Evolutionary conservation across 2,797 vertebrate genomes (phyloP).

Genomic region (Pipistrellus nathusii): DNA sequence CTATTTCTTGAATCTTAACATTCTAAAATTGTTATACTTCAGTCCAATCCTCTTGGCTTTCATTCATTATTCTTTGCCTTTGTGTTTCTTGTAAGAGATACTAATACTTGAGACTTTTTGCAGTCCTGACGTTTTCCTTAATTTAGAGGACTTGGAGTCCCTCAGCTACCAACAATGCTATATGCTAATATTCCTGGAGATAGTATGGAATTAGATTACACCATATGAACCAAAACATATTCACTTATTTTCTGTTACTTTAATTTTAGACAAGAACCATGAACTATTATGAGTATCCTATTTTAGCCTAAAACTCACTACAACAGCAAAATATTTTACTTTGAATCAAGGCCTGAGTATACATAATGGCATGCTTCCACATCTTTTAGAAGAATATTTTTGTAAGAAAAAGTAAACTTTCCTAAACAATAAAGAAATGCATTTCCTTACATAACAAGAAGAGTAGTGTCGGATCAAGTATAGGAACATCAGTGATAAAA

Average conservation of each 20-base stretch:
- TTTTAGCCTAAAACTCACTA: slow-evolving; percentile 44
- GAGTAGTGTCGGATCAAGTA: not conserved
- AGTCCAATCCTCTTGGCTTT: not conserved
- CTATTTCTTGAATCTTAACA: slow-evolving; percentile 48
- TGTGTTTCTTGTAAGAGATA: slow-evolving; percentile 48
- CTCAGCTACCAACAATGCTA: not conserved
- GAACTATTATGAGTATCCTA: not conserved
- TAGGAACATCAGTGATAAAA: not conserved
- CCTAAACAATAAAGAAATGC: not conserved
- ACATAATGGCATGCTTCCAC: not conserved
- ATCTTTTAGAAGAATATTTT: slow-evolving; percentile 23
- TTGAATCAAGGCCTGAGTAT: slow-evolving; percentile 7
- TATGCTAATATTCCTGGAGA: not conserved
- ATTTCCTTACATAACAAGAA: slow-evolving; percentile 6
- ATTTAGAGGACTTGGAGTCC: slow-evolving; percentile 21
- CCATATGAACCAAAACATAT: not conserved
- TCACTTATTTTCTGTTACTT: not conserved
- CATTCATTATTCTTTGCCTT: not conserved
- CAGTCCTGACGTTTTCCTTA: not conserved
- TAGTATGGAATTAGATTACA: slow-evolving; percentile 24
- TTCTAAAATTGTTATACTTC: slow-evolving; percentile 43
- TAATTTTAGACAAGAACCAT: not conserved
- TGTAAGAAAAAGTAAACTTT: slow-evolving; percentile 6
- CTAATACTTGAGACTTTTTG: not conserved
- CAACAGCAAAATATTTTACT: slow-evolving; percentile 24